phyloP scores from a whole-genome alignment of 1,140 invertebrate species.

The Pseudomyrmex concolor region DNA sequence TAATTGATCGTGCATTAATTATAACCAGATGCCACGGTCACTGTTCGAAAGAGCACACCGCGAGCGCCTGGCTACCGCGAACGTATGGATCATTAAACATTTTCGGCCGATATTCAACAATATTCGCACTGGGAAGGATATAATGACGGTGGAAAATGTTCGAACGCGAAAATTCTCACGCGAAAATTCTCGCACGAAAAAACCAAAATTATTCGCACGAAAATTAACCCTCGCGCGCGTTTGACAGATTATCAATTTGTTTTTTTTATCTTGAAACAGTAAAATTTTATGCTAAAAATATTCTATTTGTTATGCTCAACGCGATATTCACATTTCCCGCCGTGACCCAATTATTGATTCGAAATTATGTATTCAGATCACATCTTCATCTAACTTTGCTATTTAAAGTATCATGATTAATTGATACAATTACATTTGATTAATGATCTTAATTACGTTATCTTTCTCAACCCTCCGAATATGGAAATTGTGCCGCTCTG shows the following conservation, averaged over 20 bases:
- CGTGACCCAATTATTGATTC: constrained; percentile 59
- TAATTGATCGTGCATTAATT: constrained; percentile 59
- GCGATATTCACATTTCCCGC: neutral
- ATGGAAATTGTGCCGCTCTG: constrained; percentile 28
- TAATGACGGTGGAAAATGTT: neutral
- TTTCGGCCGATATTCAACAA: constrained; percentile 31
- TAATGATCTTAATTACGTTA: constrained; percentile 63
- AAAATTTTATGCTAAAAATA: too few species aligned
- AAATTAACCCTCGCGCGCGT: neutral
- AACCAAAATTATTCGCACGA: neutral
- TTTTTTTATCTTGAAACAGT: too few species aligned
- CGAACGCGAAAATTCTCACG: neutral
- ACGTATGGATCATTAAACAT: constrained; percentile 49
- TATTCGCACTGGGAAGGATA: neutral
- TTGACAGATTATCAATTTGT: neutral
- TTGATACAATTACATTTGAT: constrained; percentile 68
- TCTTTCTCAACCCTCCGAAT: constrained; percentile 25
- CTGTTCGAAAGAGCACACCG: constrained; percentile 11
- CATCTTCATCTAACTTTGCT: neutral
- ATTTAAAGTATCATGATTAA: constrained; percentile 52
- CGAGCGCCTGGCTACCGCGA: constrained; percentile 1
- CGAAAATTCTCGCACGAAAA: too few species aligned
- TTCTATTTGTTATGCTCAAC: neutral
- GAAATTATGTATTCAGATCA: constrained; percentile 64
- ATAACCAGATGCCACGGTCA: constrained; percentile 51